These are phyloP conservation scores for Xenotilapia caudafasciata DNA, from an alignment of 2,113 vertebrate genomes.

Conservation along the genomic window DNA sequence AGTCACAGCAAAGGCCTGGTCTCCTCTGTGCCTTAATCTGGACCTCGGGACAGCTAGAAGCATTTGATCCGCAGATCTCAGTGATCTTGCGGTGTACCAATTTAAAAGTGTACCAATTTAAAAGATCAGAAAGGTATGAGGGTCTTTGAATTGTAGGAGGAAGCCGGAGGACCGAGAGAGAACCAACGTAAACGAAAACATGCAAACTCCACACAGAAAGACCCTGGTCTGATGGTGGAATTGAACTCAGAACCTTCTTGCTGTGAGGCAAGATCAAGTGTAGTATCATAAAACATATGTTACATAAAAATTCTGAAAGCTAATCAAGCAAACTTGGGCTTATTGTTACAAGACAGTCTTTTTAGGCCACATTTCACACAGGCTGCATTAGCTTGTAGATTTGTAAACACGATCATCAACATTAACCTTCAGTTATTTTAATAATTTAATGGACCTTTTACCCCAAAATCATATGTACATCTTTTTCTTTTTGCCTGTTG, in stretches of 20 bases:
- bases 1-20: too few species aligned
- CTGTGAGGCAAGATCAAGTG: background rate
- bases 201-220: too few species aligned
- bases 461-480: rapidly evolving
- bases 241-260: background rate
- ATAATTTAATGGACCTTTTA: background rate
- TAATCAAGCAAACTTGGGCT: background rate
- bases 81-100: too few species aligned
- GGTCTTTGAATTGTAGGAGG: too few species aligned
- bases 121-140: too few species aligned
- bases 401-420: rapidly evolving
- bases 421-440: background rate
- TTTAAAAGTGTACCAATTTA: too few species aligned
- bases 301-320: background rate
- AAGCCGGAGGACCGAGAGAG: too few species aligned
- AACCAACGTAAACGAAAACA: too few species aligned
- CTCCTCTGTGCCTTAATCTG: too few species aligned
- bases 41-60: too few species aligned
- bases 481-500: background rate
- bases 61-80: rapidly evolving
- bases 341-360: rapidly evolving
- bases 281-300: background rate
- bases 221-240: too few species aligned
- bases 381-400: background rate
- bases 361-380: rapidly evolving